Base-by-base conservation (phyloP, 1,140 invertebrate genomes). In the Aricia agestis region DNA sequence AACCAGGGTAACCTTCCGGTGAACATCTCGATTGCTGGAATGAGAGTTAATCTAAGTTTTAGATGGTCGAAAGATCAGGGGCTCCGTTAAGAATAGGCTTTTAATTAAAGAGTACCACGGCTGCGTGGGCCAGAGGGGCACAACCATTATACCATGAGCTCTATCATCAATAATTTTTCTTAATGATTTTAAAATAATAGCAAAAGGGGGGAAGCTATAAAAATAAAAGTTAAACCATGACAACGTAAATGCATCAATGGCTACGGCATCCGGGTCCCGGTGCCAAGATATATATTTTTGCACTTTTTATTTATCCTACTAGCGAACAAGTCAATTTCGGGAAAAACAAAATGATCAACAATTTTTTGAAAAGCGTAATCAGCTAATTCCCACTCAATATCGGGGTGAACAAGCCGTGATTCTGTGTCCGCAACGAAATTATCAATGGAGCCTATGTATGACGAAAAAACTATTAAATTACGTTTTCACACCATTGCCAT, bases 1-100 rank as follows among this genome's bases (percentile, higher is more conserved):
- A 74, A 79, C 76, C 79, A 81, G 78, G 72, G 78, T 72, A 80
- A 69, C 61, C 32, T 58, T 71, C 32, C 31, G 76, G 42, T 72
- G 76, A 31, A 76, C 74, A 59, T 69, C 9, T 13, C 52, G 74
- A 31, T 75, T 67, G 57, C 78, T 82, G 74, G 41, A 76, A 77
- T 74, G 67, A 71, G 69, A 52, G 45, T 3, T 13, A 13, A 52
- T 52, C 3, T 15, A 15, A 52, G 10, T 52, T 52, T 52, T 15
- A 52, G 11, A 1, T 52, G 45, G 13, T 13, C 13, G 10, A 13
- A 52, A 52, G 13, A 15, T 52, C 9, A 52, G 9, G 11, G 45
- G 45, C 6, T 52, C 45, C 11, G 45, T 13, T 13, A 52, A 13
- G 5, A 52, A 10, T 13, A 52, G 11, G 10, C 13, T 52, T 15